These are phyloP conservation scores for Drosophila multiciliata DNA, from an alignment of 2,888 invertebrate genomes.

Conservation along the genomic window DNA sequence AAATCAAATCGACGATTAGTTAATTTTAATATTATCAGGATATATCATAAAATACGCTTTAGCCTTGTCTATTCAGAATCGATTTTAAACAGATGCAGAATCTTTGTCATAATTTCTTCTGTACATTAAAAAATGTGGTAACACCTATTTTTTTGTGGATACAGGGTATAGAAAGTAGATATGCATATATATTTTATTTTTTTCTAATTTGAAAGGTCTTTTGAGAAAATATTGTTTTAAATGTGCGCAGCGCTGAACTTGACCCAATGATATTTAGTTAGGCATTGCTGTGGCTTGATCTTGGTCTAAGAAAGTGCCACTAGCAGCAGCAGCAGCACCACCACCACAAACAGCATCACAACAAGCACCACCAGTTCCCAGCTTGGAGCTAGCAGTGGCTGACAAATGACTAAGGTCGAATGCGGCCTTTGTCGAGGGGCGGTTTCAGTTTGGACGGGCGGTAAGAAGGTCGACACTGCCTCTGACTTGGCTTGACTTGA, in stretches of 20 bases:
- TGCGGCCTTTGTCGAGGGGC: constrained; percentile 65
- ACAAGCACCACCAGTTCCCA: constrained; percentile 47
- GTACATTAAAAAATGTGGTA: background rate
- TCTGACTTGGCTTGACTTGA: constrained; percentile 60
- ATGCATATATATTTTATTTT: constrained; percentile 8
- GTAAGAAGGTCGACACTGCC: constrained; percentile 73
- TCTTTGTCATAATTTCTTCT: background rate
- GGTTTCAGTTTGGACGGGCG: constrained; percentile 72
- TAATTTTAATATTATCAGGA: background rate
- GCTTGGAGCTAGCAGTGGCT: constrained; percentile 52
- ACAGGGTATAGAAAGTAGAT: constrained; percentile 18
- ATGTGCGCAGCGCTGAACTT: constrained; percentile 72
- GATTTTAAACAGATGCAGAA: background rate
- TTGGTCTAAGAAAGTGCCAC: constrained; percentile 74
- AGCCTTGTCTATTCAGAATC: background rate
- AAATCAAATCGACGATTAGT: background rate
- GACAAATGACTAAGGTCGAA: constrained; percentile 80
- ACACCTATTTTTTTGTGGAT: background rate
- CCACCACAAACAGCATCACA: constrained; percentile 10
- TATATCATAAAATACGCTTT: background rate
- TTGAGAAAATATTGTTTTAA: constrained; percentile 74
- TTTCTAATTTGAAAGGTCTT: constrained; percentile 62
- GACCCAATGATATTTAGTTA: constrained; percentile 81
- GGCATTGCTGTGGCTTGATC: constrained; percentile 53
- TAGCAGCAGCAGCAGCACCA: constrained; percentile 28